Evolutionary conservation across 2,888 invertebrate species (phyloP).

Genomic region (Cremastobaeus sp.): DNA sequence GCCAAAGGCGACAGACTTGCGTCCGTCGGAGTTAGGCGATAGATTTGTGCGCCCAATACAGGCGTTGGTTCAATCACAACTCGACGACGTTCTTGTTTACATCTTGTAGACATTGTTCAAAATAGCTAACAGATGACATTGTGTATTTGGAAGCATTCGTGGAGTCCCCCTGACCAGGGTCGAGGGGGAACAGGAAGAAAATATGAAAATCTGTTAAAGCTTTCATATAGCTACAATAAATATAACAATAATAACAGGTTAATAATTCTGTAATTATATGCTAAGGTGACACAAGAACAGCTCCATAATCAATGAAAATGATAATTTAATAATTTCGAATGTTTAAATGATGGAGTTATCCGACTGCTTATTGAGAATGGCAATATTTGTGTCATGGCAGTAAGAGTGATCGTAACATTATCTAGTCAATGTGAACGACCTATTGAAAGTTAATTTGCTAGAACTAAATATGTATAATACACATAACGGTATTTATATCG

Average conservation of each 20-base stretch:
- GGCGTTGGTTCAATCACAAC: no score
- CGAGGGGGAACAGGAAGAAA: no score
- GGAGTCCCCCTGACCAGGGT: no score
- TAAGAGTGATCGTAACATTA: conserved; percentile 51
- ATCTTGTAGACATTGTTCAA: no score
- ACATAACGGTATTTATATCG: conserved; percentile 69
- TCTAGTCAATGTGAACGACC: conserved; percentile 56
- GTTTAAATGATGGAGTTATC: background rate
- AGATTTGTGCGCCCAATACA: no score
- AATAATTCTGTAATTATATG: conserved; percentile 37
- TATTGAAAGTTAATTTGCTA: conserved; percentile 75
- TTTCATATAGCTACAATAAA: conserved; percentile 55
- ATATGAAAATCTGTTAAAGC: background rate
- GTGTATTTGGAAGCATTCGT: no score
- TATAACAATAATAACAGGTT: conserved; percentile 56
- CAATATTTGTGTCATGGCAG: conserved; percentile 55
- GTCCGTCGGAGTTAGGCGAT: no score
- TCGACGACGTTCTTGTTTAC: no score
- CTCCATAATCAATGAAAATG: background rate
- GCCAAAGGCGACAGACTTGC: no score
- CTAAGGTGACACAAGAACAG: conserved; percentile 54
- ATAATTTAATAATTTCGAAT: no score
- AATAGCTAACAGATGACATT: no score
- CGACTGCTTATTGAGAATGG: conserved; percentile 17
- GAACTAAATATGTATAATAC: conserved; percentile 71